Base-by-base conservation (phyloP, 2,113 vertebrate species). In the Piaya cayana region DNA sequence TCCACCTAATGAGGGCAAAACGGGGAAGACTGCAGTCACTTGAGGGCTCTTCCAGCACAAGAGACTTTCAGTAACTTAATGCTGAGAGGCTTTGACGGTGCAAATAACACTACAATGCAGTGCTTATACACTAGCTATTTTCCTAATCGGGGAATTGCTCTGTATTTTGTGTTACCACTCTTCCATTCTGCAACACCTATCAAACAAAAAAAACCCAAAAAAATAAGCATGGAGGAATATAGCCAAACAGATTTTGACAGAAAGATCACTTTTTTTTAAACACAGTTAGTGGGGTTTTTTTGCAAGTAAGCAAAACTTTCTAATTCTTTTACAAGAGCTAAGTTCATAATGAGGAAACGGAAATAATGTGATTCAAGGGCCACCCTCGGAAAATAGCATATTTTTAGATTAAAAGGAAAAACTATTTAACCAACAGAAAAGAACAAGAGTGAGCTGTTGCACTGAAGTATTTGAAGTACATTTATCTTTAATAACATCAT, bases 1-100 rank as follows among this genome's bases (percentile, higher is more conserved):
- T 99, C 99, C 97, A 99, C 99, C 99, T 99, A 94, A 11, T 75
- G 27, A 50, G 42, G 49, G 67, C 75, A 95, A 64, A 87, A 70
- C 2, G 9, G 39, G 16, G 16, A 68, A 75, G 22, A 14, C 58
- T 12, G n/a, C 16, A 23, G 82, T 70, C 93, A 94, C 1, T 0
- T 11, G n/a, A 83, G 55, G 37, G 75, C 59, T 88, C 55, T 45
- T 21, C 60, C 4, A 1, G 77, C 29, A 59, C 68, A 55, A 55
- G 23, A 82, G n/a, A 15, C 45, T 65, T 83, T 64, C 65, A 52
- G 39, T 25, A 88, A 79, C 50, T 67, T 43, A 58, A 42, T 1
- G 23, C 68, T 21, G 56, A 88, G 47, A 74, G 53, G 71, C 30
- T 79, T 80, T 74, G 55, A 58, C 32, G 5, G 19, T 1, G 0